These are phyloP conservation scores for Dasysyrphus tricinctus DNA, from an alignment of 2,888 invertebrate species.

Conservation along the genomic window DNA sequence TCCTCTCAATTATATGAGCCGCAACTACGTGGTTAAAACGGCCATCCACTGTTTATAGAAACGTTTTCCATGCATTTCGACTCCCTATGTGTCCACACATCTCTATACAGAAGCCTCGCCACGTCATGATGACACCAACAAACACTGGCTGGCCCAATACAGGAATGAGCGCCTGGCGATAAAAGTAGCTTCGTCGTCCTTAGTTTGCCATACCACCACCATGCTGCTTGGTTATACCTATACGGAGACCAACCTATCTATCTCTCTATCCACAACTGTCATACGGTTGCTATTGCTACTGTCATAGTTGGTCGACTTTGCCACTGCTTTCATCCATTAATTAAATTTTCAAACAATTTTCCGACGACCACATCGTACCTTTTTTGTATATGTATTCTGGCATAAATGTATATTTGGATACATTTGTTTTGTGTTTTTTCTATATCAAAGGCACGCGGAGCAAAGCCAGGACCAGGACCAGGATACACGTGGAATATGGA, in stretches of 20 bases:
- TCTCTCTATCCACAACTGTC: slow-evolving; percentile 8
- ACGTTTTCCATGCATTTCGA: slow-evolving; percentile 52
- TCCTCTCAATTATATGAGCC: slow-evolving; percentile 74
- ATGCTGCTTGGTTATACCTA: slow-evolving; percentile 29
- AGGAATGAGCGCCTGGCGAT: not conserved
- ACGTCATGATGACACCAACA: slow-evolving; percentile 1
- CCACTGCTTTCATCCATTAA: slow-evolving; percentile 64
- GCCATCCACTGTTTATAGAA: slow-evolving; percentile 67
- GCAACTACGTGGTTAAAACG: slow-evolving; percentile 69
- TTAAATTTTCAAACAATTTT: slow-evolving; percentile 76
- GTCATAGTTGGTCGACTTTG: slow-evolving; percentile 6
- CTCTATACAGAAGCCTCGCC: not conserved
- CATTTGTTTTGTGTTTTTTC: not conserved
- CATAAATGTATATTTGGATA: slow-evolving; percentile 8
- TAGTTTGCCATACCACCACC: slow-evolving; percentile 42
- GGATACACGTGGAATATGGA: slow-evolving; percentile 56
- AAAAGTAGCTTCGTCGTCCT: slow-evolving; percentile 45
- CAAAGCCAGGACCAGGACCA: slow-evolving; percentile 50
- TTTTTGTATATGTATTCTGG: not conserved
- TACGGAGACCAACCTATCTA: not conserved
- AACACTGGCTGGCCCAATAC: not conserved
- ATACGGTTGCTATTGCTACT: slow-evolving; percentile 52
- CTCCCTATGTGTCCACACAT: slow-evolving; percentile 47
- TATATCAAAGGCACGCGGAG: not conserved
- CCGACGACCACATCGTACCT: slow-evolving; percentile 62